Evolutionary conservation across 2,888 invertebrate genomes (phyloP).

Genomic region (Trissolcus japonicus): DNA sequence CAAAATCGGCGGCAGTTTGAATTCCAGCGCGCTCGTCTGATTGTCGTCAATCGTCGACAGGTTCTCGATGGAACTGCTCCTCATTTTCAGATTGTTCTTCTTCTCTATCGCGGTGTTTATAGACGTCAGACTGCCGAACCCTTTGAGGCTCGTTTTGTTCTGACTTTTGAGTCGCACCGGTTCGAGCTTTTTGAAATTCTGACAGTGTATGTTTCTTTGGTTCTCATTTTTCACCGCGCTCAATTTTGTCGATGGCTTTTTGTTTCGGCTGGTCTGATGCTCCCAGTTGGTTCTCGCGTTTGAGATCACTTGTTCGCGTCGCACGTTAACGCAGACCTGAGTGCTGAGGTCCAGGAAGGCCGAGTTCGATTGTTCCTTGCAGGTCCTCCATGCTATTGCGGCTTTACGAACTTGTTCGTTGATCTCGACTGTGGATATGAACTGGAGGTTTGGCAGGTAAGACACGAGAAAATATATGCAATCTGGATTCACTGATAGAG

Average conservation of each 20-base stretch:
- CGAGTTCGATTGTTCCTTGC: conserved; percentile 85
- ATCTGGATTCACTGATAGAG: conserved; percentile 87
- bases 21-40: conserved; percentile 68
- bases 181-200: conserved; percentile 65
- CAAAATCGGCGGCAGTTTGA: conserved; percentile 83
- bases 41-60: conserved; percentile 62
- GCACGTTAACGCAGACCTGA: conserved; percentile 79
- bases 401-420: conserved; percentile 87
- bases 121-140: conserved; percentile 69
- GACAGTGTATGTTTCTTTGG: conserved; percentile 62
- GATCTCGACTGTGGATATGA: conserved; percentile 87
- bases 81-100: conserved; percentile 65
- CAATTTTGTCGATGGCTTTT: conserved; percentile 76
- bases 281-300: conserved; percentile 94
- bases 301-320: conserved; percentile 89
- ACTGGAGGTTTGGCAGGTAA: conserved; percentile 84
- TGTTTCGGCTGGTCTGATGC: conserved; percentile 83
- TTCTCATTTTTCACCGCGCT: conserved; percentile 62
- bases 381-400: conserved; percentile 87
- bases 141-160: conserved; percentile 66
- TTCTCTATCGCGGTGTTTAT: conserved; percentile 69
- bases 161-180: conserved; percentile 63
- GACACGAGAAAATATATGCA: conserved; percentile 89
- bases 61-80: conserved; percentile 69
- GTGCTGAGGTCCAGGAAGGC: conserved; percentile 81